Evolutionary conservation across 2,888 invertebrate species (phyloP), one percentile per base, ranked within the genome.

Genomic region (Chymomyza amoena): DNA sequence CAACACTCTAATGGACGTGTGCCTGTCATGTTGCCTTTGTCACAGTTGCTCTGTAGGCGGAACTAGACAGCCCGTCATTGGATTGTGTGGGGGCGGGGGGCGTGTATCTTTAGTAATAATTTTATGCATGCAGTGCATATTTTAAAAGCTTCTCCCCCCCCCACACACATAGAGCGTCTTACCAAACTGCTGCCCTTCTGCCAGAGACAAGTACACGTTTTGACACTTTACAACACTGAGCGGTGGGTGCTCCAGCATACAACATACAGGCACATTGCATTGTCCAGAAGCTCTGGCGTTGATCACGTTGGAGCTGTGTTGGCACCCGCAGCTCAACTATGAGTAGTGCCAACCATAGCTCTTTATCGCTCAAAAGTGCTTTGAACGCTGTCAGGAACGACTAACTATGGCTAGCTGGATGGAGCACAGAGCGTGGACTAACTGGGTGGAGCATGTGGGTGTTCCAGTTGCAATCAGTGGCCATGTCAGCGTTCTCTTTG

Each of bases 1-100:
- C 54, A 54, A 16, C 54, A 16, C 60, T 54, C 73, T 83, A 87
- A 83, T 83, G 87, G 87, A 87, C 83, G 78, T 87, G 87, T 85
- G 83, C 75, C 81, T 87, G 87, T 87, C 87, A 87, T 83, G 87
- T 85, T 78, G 87, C 83, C 87, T 87, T 87, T 83, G 83, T 83
- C 83, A 84, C 70, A 72, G 80, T 73, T 76, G 66, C 67, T 60
- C 64, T 66, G 64, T 64, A 70, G 54, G 54, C 20, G 54, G 54
- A 32, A 64, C 10, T 15, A 54, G 56, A n/a, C 54, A 18, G 39
- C 18, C 61, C 39, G 36, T 50, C 32, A 32, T 32, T 32, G 32
- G 5, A 0, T 6, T 32, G 7, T 32, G 32, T 3, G 20, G 20
- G 18, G 9, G 56, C n/a, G 25, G 15, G 39, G 28, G 64, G 65